Evolutionary conservation across 2,113 vertebrate species (phyloP).

Genomic region (Phrynocephalus versicolor): DNA sequence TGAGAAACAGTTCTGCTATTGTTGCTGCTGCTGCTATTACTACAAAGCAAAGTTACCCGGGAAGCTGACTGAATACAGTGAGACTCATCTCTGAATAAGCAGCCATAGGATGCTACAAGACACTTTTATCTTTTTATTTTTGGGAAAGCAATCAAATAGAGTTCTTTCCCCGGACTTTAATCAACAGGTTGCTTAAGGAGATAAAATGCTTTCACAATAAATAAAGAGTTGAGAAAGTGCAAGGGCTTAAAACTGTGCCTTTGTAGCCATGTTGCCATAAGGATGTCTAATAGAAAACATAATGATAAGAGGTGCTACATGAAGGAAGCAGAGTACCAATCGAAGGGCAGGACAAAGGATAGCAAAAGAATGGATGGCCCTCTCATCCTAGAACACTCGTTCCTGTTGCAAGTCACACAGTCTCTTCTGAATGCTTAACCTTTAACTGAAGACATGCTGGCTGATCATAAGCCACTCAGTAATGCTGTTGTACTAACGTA

Average conservation of each 20-base stretch:
- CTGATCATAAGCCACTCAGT: neutral
- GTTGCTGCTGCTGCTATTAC: neutral
- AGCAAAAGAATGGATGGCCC: neutral
- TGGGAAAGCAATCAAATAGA: neutral
- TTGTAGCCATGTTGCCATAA: constrained; percentile 4
- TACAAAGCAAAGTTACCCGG: neutral
- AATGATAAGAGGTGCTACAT: neutral
- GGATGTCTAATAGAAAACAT: constrained; percentile 2
- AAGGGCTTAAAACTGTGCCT: constrained; percentile 12
- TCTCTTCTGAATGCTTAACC: constrained; percentile 1
- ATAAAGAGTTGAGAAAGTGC: constrained; percentile 25
- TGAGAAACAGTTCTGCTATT: too few relatives aligned
- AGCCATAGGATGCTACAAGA: neutral
- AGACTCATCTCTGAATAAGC: too few relatives aligned
- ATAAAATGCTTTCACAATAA: constrained; percentile 11
- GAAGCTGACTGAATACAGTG: neutral
- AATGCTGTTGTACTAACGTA: neutral
- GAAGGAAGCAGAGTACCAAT: neutral
- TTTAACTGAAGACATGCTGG: neutral
- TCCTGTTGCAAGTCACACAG: neutral
- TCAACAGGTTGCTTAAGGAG: constrained; percentile 17
- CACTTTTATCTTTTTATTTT: neutral
- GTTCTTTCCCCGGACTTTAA: neutral
- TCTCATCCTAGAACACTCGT: neutral
- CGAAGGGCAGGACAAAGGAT: neutral